Base-by-base conservation (phyloP, 2,797 vertebrate species). In the Bufotes viridis region DNA sequence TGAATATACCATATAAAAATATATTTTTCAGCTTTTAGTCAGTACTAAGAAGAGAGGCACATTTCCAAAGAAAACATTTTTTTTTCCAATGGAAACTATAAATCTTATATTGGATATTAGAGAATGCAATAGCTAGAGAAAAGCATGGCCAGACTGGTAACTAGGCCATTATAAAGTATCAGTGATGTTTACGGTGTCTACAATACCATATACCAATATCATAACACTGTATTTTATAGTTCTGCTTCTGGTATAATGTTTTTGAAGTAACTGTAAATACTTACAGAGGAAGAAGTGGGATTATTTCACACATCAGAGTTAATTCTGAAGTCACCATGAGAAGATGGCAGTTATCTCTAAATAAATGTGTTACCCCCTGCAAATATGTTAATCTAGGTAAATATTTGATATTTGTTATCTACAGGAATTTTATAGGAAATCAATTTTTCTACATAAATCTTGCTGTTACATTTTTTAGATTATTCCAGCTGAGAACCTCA, bases 371-470 rank as follows among this genome's bases (percentile, higher is more conserved):
- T 75, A 26, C 58, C 49, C 42, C 34, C 67, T 78, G 67, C 17
- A 85, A 55, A 78, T 63, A 24, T 55, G 8, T 55, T 29, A 72
- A 22, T 75, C 22, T 42, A 60, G 55, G 70, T 42, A 26, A 70
- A 60, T 10, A 49, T 67, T 26, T 53, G 58, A 13, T 72, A 29
- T 70, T 83, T 70, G 65, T 70, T 20, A 57, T 51, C 53, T 84
- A 75, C 55, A 60, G 53, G 20, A 75, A 24, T 42, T 75, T 74
- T 42, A 60, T 57, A 74, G 69, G 75, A 84, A 84, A 84, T 74
- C 11, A 11, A 34, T 84, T 83, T 74, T 83, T 84, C 53, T 29
- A 60, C 67, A 70, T 75, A 74, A 61, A 84, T 84, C 55, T 60
- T 49, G 24, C 82, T 84, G 82, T 57, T 26, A 84, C 20, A 70